A percentile compares a stretch with the other conserved stretches of the same genome.
Conservation (phyloP, 2,888 invertebrate species). For the Adineta ricciae region DNA sequence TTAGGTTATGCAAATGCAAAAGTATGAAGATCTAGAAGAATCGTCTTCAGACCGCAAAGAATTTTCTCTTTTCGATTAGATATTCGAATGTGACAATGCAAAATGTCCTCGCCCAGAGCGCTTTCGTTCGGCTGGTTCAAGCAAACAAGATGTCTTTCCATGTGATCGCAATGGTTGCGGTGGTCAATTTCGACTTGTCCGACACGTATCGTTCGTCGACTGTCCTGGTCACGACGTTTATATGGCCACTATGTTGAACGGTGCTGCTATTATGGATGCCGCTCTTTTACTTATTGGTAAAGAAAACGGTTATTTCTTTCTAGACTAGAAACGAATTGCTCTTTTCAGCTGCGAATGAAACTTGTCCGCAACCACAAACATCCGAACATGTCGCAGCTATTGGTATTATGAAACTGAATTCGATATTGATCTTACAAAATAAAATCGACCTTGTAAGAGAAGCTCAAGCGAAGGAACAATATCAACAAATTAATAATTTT, state of each 20-base stretch:
- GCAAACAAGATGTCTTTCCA: conserved; percentile 87
- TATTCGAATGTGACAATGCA: conserved; percentile 92
- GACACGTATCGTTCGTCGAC: conserved; percentile 94
- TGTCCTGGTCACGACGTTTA: conserved; percentile 99
- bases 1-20: conserved; percentile 66
- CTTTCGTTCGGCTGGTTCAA: conserved; percentile 80
- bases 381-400: conserved; percentile 98
- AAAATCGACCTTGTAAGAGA: conserved; percentile 98
- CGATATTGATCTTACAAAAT: conserved; percentile 94
- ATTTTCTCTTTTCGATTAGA: conserved; percentile 50
- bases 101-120: conserved; percentile 79
- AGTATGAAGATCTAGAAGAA: too few species aligned
- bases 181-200: conserved; percentile 70
- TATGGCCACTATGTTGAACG: conserved; percentile 99
- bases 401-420: conserved; percentile 98
- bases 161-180: conserved; percentile 77
- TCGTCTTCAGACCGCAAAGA: conserved; percentile 19
- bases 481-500: conserved; percentile 92
- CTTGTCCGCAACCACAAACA: conserved; percentile 98
- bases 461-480: conserved; percentile 92
- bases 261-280: conserved; percentile 98
- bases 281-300: conserved; percentile 82
- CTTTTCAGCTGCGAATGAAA: conserved; percentile 70
- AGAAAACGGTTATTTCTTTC: neutral
- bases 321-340: neutral